Percentiles rank a stretch among this genome's conserved stretches.
Evolutionary conservation across 1,140 invertebrate species (phyloP).

Genomic region (Drosophila kohkoa): DNA sequence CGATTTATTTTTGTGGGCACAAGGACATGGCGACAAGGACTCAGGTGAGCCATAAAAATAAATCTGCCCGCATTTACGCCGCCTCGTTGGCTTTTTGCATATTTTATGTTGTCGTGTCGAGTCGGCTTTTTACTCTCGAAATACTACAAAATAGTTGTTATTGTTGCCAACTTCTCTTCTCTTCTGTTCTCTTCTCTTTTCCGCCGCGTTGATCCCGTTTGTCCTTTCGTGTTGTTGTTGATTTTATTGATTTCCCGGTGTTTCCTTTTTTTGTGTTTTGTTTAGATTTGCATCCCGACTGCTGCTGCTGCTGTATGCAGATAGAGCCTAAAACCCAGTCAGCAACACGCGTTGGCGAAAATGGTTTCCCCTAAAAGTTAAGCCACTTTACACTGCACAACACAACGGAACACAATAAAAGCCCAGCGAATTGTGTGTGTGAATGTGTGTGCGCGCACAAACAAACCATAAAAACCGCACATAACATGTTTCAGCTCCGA

Average conservation of each 20-base stretch:
- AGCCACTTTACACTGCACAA: conserved; percentile 65
- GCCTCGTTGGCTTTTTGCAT: conserved; percentile 73
- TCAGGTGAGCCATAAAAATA: conserved; percentile 76
- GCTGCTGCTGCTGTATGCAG: conserved; percentile 41
- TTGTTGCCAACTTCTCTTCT: neutral
- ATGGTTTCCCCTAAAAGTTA: conserved; percentile 57
- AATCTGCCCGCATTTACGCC: conserved; percentile 79
- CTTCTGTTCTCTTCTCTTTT: too few relatives aligned
- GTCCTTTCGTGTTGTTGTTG: conserved; percentile 51
- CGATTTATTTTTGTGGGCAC: conserved; percentile 28
- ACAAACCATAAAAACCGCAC: conserved; percentile 78
- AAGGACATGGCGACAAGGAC: conserved; percentile 44
- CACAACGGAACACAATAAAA: conserved; percentile 60
- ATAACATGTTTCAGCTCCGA: conserved; percentile 50
- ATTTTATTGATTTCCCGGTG: conserved; percentile 73
- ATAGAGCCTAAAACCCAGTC: conserved; percentile 70
- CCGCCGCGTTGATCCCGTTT: neutral
- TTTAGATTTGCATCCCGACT: neutral
- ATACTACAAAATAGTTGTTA: conserved; percentile 59
- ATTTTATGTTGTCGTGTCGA: conserved; percentile 69
- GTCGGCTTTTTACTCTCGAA: conserved; percentile 49
- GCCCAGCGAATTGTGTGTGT: conserved; percentile 40
- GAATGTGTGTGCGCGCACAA: conserved; percentile 53
- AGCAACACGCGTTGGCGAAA: conserved; percentile 45
- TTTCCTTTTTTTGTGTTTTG: conserved; percentile 1